Evolutionary conservation across 2,888 invertebrate genomes (phyloP).

Genomic region (Siphlonurus alternatus): DNA sequence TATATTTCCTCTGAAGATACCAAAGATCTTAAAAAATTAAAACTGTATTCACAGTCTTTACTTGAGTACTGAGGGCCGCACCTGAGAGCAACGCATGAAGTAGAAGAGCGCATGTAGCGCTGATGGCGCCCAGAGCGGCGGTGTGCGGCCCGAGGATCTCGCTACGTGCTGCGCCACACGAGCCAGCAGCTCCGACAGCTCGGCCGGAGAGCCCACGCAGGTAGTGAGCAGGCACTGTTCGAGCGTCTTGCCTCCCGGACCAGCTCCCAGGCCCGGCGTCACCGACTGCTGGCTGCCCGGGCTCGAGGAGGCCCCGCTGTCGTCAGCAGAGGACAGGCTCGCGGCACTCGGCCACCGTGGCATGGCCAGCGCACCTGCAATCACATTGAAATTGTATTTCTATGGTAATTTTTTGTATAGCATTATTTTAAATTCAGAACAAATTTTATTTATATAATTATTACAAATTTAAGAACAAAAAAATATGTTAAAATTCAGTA

Average conservation of each 20-base stretch:
- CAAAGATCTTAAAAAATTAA: too few relatives aligned
- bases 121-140: conserved; percentile 29
- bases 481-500: background rate
- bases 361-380: conserved; percentile 58
- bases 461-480: background rate
- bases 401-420: conserved; percentile 7
- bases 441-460: background rate
- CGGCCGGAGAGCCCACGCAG: conserved; percentile 68
- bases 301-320: conserved; percentile 29
- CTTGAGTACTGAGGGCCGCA: too few relatives aligned
- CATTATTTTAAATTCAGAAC: too few relatives aligned
- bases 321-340: conserved; percentile 44
- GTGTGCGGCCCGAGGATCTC: conserved; percentile 31
- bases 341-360: conserved; percentile 52
- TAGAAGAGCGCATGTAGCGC: conserved; percentile 72
- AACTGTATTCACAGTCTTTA: too few relatives aligned
- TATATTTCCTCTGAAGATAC: too few relatives aligned
- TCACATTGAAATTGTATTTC: conserved; percentile 6
- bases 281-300: conserved; percentile 29
- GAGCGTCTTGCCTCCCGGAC: conserved; percentile 24
- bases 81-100: conserved; percentile 82
- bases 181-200: conserved; percentile 51
- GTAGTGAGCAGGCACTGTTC: conserved; percentile 67
- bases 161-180: conserved; percentile 30
- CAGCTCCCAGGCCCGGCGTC: conserved; percentile 18